Conservation (phyloP, 2,888 invertebrate species). For the Stenurella melanura region DNA sequence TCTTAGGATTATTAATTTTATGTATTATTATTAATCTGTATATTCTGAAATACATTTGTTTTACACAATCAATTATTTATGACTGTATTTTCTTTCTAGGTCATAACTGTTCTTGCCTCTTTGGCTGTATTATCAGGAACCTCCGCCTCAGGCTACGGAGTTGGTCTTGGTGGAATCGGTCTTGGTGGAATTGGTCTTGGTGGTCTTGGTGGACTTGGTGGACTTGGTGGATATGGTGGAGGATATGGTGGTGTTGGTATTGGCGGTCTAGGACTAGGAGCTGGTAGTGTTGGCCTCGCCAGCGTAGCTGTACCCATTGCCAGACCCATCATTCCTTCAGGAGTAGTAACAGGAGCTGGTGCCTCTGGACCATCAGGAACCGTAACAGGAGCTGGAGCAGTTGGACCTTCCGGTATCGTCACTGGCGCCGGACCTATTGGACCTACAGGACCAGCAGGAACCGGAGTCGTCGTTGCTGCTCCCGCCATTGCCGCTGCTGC, state of each 20-base stretch:
- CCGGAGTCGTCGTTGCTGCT: conserved; percentile 22
- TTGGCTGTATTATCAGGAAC: conserved; percentile 20
- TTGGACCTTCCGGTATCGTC: conserved; percentile 39
- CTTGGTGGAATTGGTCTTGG: neutral
- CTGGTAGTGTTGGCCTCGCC: conserved; percentile 13
- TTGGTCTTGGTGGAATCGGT: neutral
- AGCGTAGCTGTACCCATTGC: neutral
- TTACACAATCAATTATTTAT: too few species aligned
- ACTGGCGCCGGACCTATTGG: conserved; percentile 39
- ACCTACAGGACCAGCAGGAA: conserved; percentile 35
- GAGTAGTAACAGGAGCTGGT: conserved; percentile 27
- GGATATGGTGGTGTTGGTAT: too few species aligned
- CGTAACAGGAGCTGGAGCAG: conserved; percentile 37
- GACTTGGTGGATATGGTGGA: neutral
- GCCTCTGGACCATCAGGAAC: conserved; percentile 31
- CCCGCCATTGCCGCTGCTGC: neutral
- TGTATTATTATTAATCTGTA: too few species aligned
- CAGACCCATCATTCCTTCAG: conserved; percentile 33
- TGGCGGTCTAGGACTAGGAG: neutral
- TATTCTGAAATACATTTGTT: neutral
- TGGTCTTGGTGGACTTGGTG: neutral
- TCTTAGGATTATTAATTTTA: too few species aligned
- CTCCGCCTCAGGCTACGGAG: conserved; percentile 21
- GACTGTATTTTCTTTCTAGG: conserved; percentile 3
- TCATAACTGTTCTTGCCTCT: conserved; percentile 13